Evolutionary conservation across 2,888 invertebrate genomes (phyloP).

Genomic region (Drosophila colorata): DNA sequence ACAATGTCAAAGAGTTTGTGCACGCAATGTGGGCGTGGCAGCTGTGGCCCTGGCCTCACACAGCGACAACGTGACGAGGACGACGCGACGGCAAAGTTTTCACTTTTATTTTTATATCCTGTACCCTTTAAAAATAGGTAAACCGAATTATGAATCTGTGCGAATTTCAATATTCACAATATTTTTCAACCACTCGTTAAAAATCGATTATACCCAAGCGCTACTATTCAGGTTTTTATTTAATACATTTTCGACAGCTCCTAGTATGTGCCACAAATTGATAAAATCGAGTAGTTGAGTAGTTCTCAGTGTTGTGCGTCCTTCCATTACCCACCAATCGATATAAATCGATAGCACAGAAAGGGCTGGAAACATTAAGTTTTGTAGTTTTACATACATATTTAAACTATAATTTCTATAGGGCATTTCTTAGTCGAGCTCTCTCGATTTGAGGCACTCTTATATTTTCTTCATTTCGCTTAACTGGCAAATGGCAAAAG

Average conservation of each 20-base stretch:
- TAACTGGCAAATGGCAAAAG: constrained; percentile 72
- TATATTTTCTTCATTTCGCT: constrained; percentile 35
- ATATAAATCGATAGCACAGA: no score
- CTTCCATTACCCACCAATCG: no score
- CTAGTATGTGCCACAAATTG: no score
- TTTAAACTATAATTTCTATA: background rate
- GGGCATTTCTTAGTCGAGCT: background rate
- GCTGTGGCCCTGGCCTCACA: constrained; percentile 51
- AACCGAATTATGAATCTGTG: background rate
- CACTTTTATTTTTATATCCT: constrained; percentile 52
- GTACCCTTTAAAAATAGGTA: background rate
- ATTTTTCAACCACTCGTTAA: no score
- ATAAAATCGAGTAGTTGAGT: no score
- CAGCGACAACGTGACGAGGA: constrained; percentile 39
- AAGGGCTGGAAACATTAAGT: no score
- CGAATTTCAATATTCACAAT: no score
- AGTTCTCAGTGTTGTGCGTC: no score
- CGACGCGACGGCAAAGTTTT: constrained; percentile 62
- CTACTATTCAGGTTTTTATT: no score
- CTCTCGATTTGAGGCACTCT: background rate
- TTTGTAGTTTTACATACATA: background rate
- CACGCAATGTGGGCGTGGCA: constrained; percentile 77
- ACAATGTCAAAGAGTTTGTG: constrained; percentile 81
- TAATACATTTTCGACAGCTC: no score
- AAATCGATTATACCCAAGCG: no score